Evolutionary conservation across 2,888 invertebrate species (phyloP).

Genomic region (Acheta domesticus): DNA sequence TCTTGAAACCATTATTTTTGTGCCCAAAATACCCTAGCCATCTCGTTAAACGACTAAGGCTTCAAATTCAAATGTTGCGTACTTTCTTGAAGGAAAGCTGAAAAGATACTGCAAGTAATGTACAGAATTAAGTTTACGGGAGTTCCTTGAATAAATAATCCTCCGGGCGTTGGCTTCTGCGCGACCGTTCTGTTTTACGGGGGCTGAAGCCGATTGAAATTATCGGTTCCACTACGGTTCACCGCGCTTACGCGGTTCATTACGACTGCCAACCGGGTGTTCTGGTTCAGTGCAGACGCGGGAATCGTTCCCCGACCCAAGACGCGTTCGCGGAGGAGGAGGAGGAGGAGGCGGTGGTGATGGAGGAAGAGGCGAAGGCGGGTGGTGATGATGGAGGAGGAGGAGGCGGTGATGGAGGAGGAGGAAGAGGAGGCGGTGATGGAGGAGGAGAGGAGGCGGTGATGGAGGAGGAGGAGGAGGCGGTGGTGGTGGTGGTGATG

Average conservation of each 20-base stretch:
- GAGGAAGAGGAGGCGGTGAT: not conserved
- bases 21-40: too few relatives aligned
- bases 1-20: too few relatives aligned
- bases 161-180: not conserved
- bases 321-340: too few relatives aligned
- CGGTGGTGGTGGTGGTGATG: not conserved
- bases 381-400: not conserved
- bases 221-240: not conserved
- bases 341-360: not conserved
- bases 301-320: not conserved
- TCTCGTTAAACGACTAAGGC: too few relatives aligned
- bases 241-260: not conserved
- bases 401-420: not conserved
- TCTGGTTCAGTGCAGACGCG: not conserved
- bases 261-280: not conserved
- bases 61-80: too few relatives aligned
- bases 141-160: conserved; percentile 6
- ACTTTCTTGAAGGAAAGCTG: too few relatives aligned
- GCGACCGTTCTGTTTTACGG: not conserved
- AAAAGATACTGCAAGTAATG: too few relatives aligned
- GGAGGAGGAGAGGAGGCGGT: not conserved
- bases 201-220: not conserved
- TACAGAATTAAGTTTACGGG: not conserved
- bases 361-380: not conserved
- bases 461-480: not conserved